These are phyloP conservation scores for Paedocypris sp. DNA, from an alignment of 2,113 vertebrate genomes.

Conservation along the genomic window DNA sequence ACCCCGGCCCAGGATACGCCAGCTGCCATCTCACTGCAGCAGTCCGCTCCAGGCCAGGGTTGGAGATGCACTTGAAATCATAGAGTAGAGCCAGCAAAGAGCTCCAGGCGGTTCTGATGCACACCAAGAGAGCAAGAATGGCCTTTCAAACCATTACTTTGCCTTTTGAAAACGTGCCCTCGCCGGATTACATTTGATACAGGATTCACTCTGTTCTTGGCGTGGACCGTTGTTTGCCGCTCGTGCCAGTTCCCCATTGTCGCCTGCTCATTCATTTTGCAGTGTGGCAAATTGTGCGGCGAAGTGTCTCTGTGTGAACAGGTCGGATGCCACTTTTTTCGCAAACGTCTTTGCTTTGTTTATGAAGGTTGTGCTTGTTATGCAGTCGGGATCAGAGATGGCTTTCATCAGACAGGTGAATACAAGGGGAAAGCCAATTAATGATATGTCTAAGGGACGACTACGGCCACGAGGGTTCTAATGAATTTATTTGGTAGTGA, in stretches of 20 bases:
- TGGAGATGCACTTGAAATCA: conserved; percentile 35
- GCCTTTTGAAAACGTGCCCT: conserved; percentile 45
- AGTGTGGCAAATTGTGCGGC: conserved; percentile 43
- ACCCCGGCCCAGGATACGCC: conserved; percentile 36
- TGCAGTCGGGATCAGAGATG: conserved; percentile 45
- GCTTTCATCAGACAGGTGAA: conserved; percentile 33
- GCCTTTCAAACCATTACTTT: conserved; percentile 35
- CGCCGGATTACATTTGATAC: conserved; percentile 36
- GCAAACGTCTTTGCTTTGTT: conserved; percentile 44
- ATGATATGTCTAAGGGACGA: conserved; percentile 42
- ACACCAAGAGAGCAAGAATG: conserved; percentile 23
- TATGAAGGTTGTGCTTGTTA: conserved; percentile 43
- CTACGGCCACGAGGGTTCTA: no score
- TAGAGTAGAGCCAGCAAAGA: conserved; percentile 35
- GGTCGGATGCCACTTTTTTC: conserved; percentile 53
- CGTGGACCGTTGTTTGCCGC: conserved; percentile 14
- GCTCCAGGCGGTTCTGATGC: conserved; percentile 33
- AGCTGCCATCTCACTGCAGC: conserved; percentile 37
- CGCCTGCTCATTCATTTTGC: conserved; percentile 48
- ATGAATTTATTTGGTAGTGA: conserved; percentile 19
- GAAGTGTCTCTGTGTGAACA: conserved; percentile 41
- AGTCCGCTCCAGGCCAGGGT: conserved; percentile 28
- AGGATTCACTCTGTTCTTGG: conserved; percentile 35
- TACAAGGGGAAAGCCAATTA: conserved; percentile 40
- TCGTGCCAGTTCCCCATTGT: conserved; percentile 33